Evolutionary conservation across 2,113 vertebrate genomes (phyloP).

Genomic region (Vanacampus margaritifer): DNA sequence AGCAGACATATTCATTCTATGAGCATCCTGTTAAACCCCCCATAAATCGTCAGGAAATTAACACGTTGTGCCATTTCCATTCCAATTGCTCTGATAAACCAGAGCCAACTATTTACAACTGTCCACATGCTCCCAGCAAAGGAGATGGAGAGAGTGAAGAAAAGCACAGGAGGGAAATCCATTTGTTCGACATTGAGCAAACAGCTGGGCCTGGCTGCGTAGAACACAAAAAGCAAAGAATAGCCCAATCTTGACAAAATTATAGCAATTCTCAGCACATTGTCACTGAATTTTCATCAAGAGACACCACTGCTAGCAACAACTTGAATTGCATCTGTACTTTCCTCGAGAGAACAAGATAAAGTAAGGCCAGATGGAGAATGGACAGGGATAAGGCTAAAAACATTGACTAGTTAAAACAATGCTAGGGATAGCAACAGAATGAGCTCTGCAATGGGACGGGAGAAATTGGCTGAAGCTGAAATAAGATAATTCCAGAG

Average conservation of each 20-base stretch:
- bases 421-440: constrained; percentile 30
- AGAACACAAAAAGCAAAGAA: constrained; percentile 48
- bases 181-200: constrained; percentile 49
- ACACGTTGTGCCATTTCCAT: constrained; percentile 3
- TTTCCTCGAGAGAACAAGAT: constrained; percentile 28
- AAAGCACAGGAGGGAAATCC: constrained; percentile 39
- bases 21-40: not conserved
- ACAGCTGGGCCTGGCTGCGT: constrained; percentile 47
- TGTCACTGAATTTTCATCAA: constrained; percentile 50
- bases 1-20: not conserved
- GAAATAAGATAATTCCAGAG: constrained; percentile 36
- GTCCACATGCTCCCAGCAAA: constrained; percentile 14
- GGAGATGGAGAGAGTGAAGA: constrained; percentile 2
- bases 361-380: not conserved
- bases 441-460: constrained; percentile 35
- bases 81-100: constrained; percentile 14
- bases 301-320: constrained; percentile 38
- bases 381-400: not conserved
- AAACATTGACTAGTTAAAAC: constrained; percentile 33
- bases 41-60: not conserved
- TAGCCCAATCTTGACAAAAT: constrained; percentile 50
- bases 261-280: constrained; percentile 49
- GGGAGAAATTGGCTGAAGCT: constrained; percentile 15
- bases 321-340: constrained; percentile 39
- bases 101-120: constrained; percentile 24